A percentile compares a stretch with the other conserved stretches of the same genome.
Conservation (phyloP, 2,797 vertebrate species). For the Scyliorhinus canicula region DNA sequence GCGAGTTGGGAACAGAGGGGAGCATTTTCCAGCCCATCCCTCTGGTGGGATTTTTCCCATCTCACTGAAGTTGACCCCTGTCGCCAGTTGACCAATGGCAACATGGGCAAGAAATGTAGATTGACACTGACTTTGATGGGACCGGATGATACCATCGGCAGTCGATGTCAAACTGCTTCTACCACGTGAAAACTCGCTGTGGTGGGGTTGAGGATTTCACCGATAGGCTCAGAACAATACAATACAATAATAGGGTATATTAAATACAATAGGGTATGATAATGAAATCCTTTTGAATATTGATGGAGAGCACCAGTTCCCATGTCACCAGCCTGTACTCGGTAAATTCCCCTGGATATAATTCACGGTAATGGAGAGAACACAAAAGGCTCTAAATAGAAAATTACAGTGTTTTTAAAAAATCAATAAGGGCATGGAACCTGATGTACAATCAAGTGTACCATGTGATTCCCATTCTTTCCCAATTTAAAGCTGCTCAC, state of each 20-base stretch:
- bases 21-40: no score
- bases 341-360: neutral
- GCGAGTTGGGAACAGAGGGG: neutral
- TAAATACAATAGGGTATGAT: neutral
- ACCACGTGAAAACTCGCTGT: no score
- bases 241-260: no score
- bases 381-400: neutral
- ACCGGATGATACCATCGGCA: no score
- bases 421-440: neutral
- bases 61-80: no score
- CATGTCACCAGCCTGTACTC: neutral
- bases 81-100: no score
- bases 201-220: no score
- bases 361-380: neutral
- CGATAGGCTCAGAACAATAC: neutral
- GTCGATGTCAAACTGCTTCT: no score
- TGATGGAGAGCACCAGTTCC: neutral
- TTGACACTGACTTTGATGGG: no score
- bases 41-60: no score
- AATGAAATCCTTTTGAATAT: neutral
- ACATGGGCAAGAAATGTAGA: no score
- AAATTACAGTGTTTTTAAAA: neutral
- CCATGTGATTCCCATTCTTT: neutral
- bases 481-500: neutral
- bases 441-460: neutral